phyloP scores from a whole-genome alignment of 1,140 invertebrate genomes.

The Drosophila baimaii region DNA sequence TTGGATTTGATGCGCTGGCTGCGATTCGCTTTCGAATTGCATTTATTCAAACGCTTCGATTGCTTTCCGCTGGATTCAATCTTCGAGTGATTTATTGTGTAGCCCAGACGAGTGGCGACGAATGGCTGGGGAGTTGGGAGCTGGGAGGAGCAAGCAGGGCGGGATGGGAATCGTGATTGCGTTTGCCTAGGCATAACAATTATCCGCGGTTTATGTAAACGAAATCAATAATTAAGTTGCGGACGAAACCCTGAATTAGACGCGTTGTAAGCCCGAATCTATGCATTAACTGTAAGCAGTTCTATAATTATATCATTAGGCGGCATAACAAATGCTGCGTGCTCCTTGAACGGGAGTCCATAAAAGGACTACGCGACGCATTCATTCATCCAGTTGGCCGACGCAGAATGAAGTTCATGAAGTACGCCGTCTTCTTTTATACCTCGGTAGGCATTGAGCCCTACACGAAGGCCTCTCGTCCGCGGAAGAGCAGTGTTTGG shows the following conservation, averaged over 20 bases:
- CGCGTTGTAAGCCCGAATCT: slow-evolving; percentile 25
- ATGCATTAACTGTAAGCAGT: slow-evolving; percentile 33
- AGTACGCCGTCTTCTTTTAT: slow-evolving; percentile 69
- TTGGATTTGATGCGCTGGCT: slow-evolving; percentile 51
- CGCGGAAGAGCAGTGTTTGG: slow-evolving; percentile 4
- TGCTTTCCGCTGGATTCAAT: slow-evolving; percentile 73
- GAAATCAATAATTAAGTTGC: slow-evolving; percentile 70
- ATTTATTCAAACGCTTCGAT: slow-evolving; percentile 79
- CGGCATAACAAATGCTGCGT: slow-evolving; percentile 36
- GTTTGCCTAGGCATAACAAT: slow-evolving; percentile 57
- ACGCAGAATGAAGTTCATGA: slow-evolving; percentile 58
- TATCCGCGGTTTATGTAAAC: slow-evolving; percentile 37
- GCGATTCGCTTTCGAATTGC: slow-evolving; percentile 67
- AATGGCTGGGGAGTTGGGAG: not conserved
- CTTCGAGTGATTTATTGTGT: slow-evolving; percentile 73
- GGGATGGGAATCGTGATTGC: slow-evolving; percentile 44
- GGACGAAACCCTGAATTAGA: slow-evolving; percentile 47
- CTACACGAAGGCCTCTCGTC: slow-evolving; percentile 24
- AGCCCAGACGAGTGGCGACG: slow-evolving; percentile 6
- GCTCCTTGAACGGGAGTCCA: not conserved
- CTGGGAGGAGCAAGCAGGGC: not conserved
- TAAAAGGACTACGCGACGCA: slow-evolving; percentile 3
- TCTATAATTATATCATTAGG: slow-evolving; percentile 61
- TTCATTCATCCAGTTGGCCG: slow-evolving; percentile 11
- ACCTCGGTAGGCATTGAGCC: slow-evolving; percentile 59